phyloP scores from a whole-genome alignment of 2,113 vertebrate species.

The Amblyopsis rosae region DNA sequence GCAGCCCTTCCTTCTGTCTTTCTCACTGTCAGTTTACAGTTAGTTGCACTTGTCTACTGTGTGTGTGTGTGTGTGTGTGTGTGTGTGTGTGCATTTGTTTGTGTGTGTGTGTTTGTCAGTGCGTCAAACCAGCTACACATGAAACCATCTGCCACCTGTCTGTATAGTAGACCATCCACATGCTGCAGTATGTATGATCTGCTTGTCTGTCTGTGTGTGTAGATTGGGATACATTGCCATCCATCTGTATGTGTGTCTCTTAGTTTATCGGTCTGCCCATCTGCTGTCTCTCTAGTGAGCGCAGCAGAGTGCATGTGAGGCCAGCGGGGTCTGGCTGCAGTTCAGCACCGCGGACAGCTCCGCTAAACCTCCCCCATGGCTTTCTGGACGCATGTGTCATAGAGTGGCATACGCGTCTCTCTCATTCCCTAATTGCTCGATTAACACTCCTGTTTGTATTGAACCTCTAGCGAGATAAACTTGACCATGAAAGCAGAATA shows the following conservation, averaged over 20 bases:
- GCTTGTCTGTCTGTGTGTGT: background rate
- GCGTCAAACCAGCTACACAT: background rate
- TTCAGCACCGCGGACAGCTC: slow-evolving; percentile 69
- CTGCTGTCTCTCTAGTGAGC: background rate
- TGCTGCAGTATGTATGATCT: background rate
- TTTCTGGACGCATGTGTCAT: slow-evolving; percentile 10
- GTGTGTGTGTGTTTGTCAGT: background rate
- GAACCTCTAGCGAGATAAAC: too few relatives aligned
- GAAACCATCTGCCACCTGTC: background rate
- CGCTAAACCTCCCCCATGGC: background rate
- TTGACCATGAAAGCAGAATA: background rate
- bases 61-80: background rate
- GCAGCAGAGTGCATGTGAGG: slow-evolving; percentile 10
- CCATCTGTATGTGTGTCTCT: background rate
- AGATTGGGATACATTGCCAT: background rate
- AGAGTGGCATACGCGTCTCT: background rate
- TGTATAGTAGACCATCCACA: background rate
- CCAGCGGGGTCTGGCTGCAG: slow-evolving; percentile 2
- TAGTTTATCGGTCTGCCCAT: background rate
- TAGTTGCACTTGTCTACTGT: background rate
- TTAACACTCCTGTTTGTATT: background rate
- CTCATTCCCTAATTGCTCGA: background rate
- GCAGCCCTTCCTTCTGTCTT: too few relatives aligned
- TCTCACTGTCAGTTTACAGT: too few relatives aligned
- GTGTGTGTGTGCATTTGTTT: too few relatives aligned